Conservation (phyloP, 2,113 vertebrate genomes). For the Platichthys stellatus region DNA sequence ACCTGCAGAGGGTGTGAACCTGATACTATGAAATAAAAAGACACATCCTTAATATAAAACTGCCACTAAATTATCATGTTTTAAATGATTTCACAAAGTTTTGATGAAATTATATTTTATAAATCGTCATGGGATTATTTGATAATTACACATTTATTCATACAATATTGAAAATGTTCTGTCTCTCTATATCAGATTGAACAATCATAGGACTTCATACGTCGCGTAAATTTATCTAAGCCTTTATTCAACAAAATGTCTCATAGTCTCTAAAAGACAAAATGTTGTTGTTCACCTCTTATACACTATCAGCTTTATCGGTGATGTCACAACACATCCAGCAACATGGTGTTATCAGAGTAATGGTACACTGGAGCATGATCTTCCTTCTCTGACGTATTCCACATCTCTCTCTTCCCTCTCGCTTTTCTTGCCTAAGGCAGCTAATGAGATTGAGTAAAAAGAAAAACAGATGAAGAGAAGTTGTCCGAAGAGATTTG, state of each 20-base stretch:
- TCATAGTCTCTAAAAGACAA: slow-evolving; percentile 1
- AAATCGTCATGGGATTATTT: background rate
- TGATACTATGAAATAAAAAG: too few relatives aligned
- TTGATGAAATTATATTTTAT: background rate
- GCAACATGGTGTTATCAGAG: slow-evolving; percentile 6
- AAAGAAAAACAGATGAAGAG: background rate
- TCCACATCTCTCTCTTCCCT: slow-evolving; percentile 2
- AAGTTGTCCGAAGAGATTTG: slow-evolving; percentile 29
- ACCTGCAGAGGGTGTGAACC: background rate
- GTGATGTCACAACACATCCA: slow-evolving; percentile 51
- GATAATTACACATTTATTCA: background rate
- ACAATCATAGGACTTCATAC: too few relatives aligned
- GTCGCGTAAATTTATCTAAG: too few relatives aligned
- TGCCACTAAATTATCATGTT: background rate
- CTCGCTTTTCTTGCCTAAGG: slow-evolving; percentile 16
- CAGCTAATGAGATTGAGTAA: slow-evolving; percentile 11
- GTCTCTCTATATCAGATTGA: too few relatives aligned
- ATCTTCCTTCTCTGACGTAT: slow-evolving; percentile 10
- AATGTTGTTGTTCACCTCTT: background rate
- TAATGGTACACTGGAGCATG: slow-evolving; percentile 5
- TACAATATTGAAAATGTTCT: background rate
- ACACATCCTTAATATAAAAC: background rate
- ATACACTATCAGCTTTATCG: background rate
- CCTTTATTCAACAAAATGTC: background rate
- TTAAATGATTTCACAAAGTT: background rate